These are phyloP conservation scores for Austrolebias charrua DNA, from an alignment of 2,797 vertebrate species.

Conservation along the genomic window DNA sequence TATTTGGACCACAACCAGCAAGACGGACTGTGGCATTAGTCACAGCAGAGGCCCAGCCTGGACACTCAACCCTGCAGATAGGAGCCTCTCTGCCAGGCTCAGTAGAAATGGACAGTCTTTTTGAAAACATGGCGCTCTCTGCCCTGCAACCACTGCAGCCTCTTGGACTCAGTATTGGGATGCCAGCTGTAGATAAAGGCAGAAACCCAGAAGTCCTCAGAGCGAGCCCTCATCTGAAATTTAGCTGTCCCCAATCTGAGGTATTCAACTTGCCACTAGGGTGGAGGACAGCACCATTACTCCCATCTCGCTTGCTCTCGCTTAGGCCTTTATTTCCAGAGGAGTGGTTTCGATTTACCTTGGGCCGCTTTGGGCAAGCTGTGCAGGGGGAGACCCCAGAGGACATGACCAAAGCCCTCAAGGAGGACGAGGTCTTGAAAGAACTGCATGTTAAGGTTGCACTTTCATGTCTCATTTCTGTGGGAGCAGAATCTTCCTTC, in stretches of 20 bases:
- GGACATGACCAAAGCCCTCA: conserved; percentile 83
- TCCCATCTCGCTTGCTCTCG: conserved; percentile 81
- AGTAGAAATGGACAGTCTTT: conserved; percentile 83
- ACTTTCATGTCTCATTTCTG: conserved; percentile 87
- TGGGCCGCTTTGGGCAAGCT: conserved; percentile 84
- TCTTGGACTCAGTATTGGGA: conserved; percentile 83
- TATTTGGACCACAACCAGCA: conserved; percentile 86
- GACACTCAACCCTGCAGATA: conserved; percentile 59
- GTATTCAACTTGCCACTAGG: conserved; percentile 84
- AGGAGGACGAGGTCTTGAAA: conserved; percentile 85
- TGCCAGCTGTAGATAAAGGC: conserved; percentile 87
- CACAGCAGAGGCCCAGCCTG: conserved; percentile 73
- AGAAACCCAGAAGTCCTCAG: conserved; percentile 66
- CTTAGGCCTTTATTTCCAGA: conserved; percentile 89
- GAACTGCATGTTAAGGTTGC: conserved; percentile 86
- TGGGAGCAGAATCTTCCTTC: conserved; percentile 85
- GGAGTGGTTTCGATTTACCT: conserved; percentile 91
- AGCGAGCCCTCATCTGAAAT: conserved; percentile 75
- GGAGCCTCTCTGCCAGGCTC: conserved; percentile 89
- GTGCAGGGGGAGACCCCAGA: conserved; percentile 82
- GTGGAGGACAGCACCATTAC: conserved; percentile 86
- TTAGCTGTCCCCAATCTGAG: conserved; percentile 87
- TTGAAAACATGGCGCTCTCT: conserved; percentile 78
- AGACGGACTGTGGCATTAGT: conserved; percentile 80
- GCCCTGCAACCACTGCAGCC: conserved; percentile 83